Conservation (phyloP, 2,113 vertebrate species). For the Phyllostomus hastatus region DNA sequence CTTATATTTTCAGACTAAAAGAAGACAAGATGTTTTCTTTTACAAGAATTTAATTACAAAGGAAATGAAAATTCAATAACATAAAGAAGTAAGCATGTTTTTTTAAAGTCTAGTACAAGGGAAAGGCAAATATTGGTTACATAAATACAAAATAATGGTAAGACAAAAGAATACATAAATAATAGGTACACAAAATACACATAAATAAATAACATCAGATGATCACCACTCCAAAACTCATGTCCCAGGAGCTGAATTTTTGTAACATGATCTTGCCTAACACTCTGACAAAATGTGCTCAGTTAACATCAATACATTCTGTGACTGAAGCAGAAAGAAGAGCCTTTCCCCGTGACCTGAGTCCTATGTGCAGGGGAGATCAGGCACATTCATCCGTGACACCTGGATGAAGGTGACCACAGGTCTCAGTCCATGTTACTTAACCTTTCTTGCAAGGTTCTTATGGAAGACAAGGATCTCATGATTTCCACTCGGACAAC, state of each 20-base stretch:
- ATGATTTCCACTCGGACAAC: neutral
- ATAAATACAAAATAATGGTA: neutral
- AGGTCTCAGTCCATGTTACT: no score
- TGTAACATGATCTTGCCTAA: neutral
- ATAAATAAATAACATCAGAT: neutral
- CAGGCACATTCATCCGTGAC: no score
- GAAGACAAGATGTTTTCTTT: neutral
- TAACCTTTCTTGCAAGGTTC: no score
- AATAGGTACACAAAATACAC: neutral
- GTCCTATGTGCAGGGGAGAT: neutral
- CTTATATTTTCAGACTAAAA: neutral
- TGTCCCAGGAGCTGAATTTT: neutral
- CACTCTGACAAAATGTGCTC: neutral
- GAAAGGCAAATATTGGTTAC: neutral
- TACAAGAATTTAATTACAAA: neutral
- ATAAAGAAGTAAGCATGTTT: neutral
- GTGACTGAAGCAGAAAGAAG: neutral
- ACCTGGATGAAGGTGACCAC: no score
- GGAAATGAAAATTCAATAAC: neutral
- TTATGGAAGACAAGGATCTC: no score
- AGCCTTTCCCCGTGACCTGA: neutral
- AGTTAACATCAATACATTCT: neutral
- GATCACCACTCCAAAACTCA: no score
- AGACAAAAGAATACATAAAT: neutral
- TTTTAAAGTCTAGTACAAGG: neutral